Evolutionary conservation across 2,797 vertebrate species (phyloP).

Genomic region (Enteromius viviparus): DNA sequence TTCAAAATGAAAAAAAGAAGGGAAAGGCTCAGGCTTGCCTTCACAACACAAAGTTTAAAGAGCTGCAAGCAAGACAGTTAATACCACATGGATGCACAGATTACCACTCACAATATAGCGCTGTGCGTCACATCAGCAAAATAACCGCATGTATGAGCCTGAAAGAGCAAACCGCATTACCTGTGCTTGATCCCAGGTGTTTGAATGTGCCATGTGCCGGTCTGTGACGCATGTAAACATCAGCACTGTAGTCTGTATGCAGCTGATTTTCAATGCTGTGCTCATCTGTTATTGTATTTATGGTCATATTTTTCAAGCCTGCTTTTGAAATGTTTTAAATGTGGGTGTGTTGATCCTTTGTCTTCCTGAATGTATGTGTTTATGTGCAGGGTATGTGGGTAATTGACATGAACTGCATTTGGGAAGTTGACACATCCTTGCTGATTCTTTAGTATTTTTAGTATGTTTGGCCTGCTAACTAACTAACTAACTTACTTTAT

Average conservation of each 20-base stretch:
- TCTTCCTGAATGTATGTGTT: background rate
- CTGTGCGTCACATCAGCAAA: background rate
- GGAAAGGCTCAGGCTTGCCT: slow-evolving; percentile 24
- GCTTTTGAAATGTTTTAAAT: background rate
- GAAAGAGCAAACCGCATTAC: slow-evolving; percentile 11
- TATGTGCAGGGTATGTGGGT: background rate
- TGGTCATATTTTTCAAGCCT: background rate
- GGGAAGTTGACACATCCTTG: background rate
- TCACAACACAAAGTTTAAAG: slow-evolving; percentile 5
- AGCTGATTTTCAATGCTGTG: background rate
- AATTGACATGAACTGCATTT: background rate
- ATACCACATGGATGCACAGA: slow-evolving; percentile 40
- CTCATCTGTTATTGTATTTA: background rate
- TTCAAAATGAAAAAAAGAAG: slow-evolving; percentile 19
- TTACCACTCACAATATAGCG: slow-evolving; percentile 3
- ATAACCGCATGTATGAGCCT: slow-evolving; percentile 12
- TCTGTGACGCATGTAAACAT: background rate
- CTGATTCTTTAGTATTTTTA: background rate
- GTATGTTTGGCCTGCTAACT: background rate
- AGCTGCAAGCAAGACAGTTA: slow-evolving; percentile 5
- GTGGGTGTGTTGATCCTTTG: background rate
- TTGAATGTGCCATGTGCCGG: background rate
- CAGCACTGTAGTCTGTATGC: background rate
- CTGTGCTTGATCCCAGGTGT: slow-evolving; percentile 3
- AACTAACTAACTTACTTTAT: no score